phyloP scores from a whole-genome alignment of 2,113 vertebrate genomes.

The Chamaetylas fuelleborni region DNA sequence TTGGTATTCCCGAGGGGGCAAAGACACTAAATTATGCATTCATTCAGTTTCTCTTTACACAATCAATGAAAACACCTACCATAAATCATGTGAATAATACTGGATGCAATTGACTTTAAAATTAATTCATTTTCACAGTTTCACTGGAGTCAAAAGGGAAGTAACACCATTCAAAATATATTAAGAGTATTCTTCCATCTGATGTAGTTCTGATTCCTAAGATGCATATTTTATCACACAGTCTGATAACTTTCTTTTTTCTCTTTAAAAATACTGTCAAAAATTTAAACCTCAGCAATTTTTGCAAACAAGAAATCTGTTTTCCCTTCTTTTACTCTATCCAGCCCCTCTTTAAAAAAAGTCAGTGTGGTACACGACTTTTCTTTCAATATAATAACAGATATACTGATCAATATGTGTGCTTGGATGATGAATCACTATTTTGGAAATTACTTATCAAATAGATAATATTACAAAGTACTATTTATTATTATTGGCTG shows the following conservation, averaged over 20 bases:
- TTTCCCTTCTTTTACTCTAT: background rate
- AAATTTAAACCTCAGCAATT: background rate
- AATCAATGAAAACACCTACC: background rate
- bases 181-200: background rate
- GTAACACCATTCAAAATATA: background rate
- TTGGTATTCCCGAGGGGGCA: background rate
- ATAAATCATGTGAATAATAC: background rate
- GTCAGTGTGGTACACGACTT: background rate
- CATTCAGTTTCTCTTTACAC: background rate
- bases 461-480: background rate
- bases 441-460: background rate
- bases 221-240: background rate
- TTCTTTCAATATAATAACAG: background rate
- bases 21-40: background rate
- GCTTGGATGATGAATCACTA: background rate
- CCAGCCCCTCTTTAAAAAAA: background rate
- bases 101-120: background rate
- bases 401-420: background rate
- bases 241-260: background rate
- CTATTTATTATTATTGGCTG: background rate
- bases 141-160: background rate
- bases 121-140: background rate
- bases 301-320: background rate
- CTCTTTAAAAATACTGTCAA: background rate
- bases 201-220: background rate